Evolutionary conservation across 2,113 vertebrate genomes (phyloP), one percentile per base, ranked within the genome.

Genomic region (Dipodomys merriami): DNA sequence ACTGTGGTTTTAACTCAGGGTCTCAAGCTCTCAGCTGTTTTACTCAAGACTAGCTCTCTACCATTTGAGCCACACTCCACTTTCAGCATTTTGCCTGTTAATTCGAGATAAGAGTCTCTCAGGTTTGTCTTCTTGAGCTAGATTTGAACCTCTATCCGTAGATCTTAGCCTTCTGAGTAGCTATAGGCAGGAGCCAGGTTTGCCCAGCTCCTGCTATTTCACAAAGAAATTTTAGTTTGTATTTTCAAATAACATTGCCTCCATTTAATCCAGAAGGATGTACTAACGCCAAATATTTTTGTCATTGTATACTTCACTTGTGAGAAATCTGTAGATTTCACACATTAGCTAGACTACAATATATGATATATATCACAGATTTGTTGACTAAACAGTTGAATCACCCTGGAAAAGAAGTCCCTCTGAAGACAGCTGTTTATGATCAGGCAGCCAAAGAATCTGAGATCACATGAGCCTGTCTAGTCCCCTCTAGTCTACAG

Each of bases 191-290:
- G 53, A 16, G 53, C 12, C 53, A 57, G 11, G 12, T 11, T 57
- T 57, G 53, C 15, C 53, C 23, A 64, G 0, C 44, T 8, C 16
- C 60, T 65, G 25, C n/a, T 91, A 90, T 74, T 92, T 73, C 92
- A 78, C 72, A 92, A 74, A 88, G 29, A 95, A 60, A 88, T 73
- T 65, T 94, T 27, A 86, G 11, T 67, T 90, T 80, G 65, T 20
- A 30, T 87, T 19, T 93, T 7, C 25, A 86, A 80, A 92, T 71
- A 80, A 49, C 80, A 78, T 33, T 64, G 30, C 23, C 27, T 35
- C 46, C 25, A 74, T 11, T 87, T 74, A 80, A 80, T 33, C 77
- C 35, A 93, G 71, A 94, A 94, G 8, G 29, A 68, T 25, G 53
- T 91, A 82, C 78, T 64, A 77, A 7, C 64, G 57, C 81, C 8